Conservation (phyloP, 2,113 vertebrate genomes). For the Perognathus longimembris region DNA sequence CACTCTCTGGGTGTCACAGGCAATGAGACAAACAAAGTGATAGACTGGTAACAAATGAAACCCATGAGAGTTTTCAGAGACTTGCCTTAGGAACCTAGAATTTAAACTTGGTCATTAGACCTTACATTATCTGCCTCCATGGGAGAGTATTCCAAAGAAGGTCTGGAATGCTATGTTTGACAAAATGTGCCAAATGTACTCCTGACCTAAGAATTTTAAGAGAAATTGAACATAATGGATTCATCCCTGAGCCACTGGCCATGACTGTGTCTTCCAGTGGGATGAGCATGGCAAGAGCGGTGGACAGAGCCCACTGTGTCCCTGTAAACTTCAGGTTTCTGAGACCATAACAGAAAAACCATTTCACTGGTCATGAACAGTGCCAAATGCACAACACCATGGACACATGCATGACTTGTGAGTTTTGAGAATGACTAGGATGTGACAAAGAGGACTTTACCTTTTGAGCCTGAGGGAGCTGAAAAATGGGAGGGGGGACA, state of each 20-base stretch:
- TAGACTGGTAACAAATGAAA: slow-evolving; percentile 41
- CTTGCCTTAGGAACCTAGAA: slow-evolving; percentile 3
- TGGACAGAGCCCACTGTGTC: background rate
- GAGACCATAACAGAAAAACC: slow-evolving; percentile 35
- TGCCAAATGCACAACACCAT: slow-evolving; percentile 74
- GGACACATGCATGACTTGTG: slow-evolving; percentile 81
- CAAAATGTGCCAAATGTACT: background rate
- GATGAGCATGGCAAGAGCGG: slow-evolving; percentile 17
- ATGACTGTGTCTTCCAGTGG: background rate
- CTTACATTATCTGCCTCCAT: background rate
- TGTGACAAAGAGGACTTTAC: slow-evolving; percentile 90
- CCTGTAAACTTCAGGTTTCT: background rate
- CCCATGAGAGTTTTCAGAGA: background rate
- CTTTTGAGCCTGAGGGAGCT: slow-evolving; percentile 99
- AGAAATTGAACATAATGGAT: background rate
- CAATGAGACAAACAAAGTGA: background rate
- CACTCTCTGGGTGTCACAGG: background rate
- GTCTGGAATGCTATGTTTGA: slow-evolving; percentile 11
- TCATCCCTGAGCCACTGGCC: background rate
- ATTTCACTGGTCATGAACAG: slow-evolving; percentile 85
- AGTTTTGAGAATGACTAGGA: slow-evolving; percentile 83
- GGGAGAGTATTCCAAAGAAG: slow-evolving; percentile 26
- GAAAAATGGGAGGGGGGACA: slow-evolving; percentile 84
- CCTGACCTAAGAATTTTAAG: slow-evolving; percentile 30
- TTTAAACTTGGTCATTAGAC: background rate